Conservation (phyloP, 2,797 vertebrate genomes). For the Cirrhinus molitorella region DNA sequence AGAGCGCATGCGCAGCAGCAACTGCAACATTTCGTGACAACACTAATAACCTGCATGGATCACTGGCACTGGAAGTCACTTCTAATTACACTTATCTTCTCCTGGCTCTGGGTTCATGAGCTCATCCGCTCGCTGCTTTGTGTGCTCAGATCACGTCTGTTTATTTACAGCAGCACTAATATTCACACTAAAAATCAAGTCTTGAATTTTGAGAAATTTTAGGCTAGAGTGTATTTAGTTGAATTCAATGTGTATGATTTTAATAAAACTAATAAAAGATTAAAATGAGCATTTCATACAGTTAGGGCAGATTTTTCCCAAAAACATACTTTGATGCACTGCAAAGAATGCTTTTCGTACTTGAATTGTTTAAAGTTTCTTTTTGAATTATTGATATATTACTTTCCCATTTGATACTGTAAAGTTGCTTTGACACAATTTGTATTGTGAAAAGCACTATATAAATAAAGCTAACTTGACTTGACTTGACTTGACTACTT, state of each 20-base stretch:
- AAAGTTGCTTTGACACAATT: no score
- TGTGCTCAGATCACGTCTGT: constrained; percentile 32
- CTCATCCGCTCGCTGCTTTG: constrained; percentile 36
- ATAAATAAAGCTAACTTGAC: no score
- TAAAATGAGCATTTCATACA: not conserved
- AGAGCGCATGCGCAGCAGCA: constrained; percentile 76
- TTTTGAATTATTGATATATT: no score
- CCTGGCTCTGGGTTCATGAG: constrained; percentile 50
- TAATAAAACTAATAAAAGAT: not conserved
- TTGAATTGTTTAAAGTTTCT: no score
- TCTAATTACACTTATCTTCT: constrained; percentile 75
- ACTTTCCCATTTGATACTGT: no score
- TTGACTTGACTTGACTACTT: no score
- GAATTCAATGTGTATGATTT: not conserved
- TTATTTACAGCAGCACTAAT: not conserved
- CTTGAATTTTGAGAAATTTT: no score
- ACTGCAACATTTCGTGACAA: constrained; percentile 77
- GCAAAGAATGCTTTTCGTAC: no score
- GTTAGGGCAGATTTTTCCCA: no score
- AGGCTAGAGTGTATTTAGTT: not conserved
- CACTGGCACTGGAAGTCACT: constrained; percentile 77
- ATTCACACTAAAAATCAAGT: not conserved
- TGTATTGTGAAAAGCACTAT: no score
- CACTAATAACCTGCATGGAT: constrained; percentile 81
- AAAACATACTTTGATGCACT: no score